phyloP scores from a whole-genome alignment of 2,888 invertebrate genomes.

The Scelioninae gen. 1 region DNA sequence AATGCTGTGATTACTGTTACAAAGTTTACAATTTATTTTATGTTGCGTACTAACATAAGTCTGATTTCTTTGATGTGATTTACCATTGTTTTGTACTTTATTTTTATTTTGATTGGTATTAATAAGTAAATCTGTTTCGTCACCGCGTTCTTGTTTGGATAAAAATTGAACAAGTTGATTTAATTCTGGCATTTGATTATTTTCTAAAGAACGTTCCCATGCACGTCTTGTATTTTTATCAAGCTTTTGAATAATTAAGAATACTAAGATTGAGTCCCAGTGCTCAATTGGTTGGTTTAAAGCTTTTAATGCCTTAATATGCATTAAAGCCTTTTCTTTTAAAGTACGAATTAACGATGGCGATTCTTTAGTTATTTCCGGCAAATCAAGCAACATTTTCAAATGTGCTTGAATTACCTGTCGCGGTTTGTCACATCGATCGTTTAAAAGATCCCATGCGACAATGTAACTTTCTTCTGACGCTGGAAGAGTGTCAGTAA shows the following conservation, averaged over 20 bases:
- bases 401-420: not conserved
- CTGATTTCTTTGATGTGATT: too few relatives aligned
- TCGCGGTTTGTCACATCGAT: constrained; percentile 21
- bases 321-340: not conserved
- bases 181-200: not conserved
- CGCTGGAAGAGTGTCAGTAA: not conserved
- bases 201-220: constrained; percentile 14
- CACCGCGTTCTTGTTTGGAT: constrained; percentile 11
- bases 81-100: too few relatives aligned
- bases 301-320: not conserved
- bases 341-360: not conserved
- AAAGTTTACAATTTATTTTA: too few relatives aligned
- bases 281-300: not conserved
- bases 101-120: too few relatives aligned
- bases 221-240: constrained; percentile 18
- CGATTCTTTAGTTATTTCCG: not conserved
- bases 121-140: too few relatives aligned
- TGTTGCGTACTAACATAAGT: too few relatives aligned
- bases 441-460: constrained; percentile 40
- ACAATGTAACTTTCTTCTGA: not conserved
- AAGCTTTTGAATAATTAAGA: not conserved
- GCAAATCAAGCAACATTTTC: not conserved
- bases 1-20: too few relatives aligned
- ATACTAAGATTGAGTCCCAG: not conserved
- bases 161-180: not conserved